Conservation (phyloP, 1,140 invertebrate genomes). For the Monochamus saltuarius region DNA sequence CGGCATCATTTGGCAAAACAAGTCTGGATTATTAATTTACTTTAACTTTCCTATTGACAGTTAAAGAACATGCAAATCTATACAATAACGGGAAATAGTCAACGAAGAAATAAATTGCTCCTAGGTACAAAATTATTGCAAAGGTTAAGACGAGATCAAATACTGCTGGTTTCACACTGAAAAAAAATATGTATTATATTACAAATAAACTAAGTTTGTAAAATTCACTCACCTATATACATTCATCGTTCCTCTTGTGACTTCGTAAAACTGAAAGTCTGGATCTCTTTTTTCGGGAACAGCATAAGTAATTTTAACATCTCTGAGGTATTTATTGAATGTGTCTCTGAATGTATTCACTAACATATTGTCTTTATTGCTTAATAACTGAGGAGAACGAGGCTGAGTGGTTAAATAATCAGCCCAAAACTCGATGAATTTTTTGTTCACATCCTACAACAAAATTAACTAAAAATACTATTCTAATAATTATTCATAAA, state of each 20-base stretch:
- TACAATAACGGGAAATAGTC: slow-evolving; percentile 69
- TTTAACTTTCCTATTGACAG: slow-evolving; percentile 13
- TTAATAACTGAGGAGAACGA: slow-evolving; percentile 71
- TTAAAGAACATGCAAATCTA: slow-evolving; percentile 13
- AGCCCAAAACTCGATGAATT: slow-evolving; percentile 72
- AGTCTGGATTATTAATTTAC: not conserved
- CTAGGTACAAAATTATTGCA: slow-evolving; percentile 80
- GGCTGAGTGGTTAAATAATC: slow-evolving; percentile 71
- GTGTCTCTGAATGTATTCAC: slow-evolving; percentile 68
- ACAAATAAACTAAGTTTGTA: no score
- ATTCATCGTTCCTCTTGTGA: slow-evolving; percentile 74
- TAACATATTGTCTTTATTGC: slow-evolving; percentile 65
- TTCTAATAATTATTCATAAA: no score
- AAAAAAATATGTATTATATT: slow-evolving; percentile 54
- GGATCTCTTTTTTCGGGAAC: slow-evolving; percentile 83
- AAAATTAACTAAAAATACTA: slow-evolving; percentile 8
- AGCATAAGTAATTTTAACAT: slow-evolving; percentile 69
- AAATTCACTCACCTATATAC: slow-evolving; percentile 75
- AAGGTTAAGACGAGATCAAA: slow-evolving; percentile 94
- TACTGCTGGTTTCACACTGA: slow-evolving; percentile 92
- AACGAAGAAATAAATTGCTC: slow-evolving; percentile 77
- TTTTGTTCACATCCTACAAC: slow-evolving; percentile 70
- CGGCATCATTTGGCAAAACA: no score
- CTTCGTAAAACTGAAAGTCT: slow-evolving; percentile 90
- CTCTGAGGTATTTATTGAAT: slow-evolving; percentile 76